phyloP scores from a whole-genome alignment of 2,797 vertebrate species.

The Botia kubotai region DNA sequence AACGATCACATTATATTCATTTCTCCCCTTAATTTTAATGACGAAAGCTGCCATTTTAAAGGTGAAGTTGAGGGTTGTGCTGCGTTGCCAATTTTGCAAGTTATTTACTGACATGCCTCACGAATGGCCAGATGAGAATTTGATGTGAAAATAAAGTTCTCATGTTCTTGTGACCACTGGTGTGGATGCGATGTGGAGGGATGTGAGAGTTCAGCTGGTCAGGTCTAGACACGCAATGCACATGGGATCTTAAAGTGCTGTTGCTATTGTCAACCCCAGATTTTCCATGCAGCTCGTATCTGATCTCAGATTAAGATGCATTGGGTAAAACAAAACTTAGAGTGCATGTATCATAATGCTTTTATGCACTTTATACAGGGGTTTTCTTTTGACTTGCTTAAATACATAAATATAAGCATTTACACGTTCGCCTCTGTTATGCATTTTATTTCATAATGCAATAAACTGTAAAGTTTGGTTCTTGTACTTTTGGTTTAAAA shows the following conservation, averaged over 20 bases:
- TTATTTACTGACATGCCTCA: constrained; percentile 53
- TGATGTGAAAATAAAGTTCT: constrained; percentile 54
- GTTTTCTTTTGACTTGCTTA: background rate
- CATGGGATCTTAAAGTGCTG: constrained; percentile 52
- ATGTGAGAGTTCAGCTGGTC: constrained; percentile 65
- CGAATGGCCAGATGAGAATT: constrained; percentile 53
- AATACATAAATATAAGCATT: background rate
- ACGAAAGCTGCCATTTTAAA: background rate
- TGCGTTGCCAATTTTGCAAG: constrained; percentile 64
- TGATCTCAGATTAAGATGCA: background rate
- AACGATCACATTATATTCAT: background rate
- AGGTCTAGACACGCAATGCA: constrained; percentile 80
- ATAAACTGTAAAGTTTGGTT: background rate
- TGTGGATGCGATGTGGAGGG: constrained; percentile 67
- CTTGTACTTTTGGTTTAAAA: background rate
- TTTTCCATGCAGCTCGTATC: background rate
- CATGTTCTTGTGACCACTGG: constrained; percentile 64
- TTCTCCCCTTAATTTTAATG: background rate
- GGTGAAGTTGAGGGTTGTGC: background rate
- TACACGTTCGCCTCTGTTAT: background rate
- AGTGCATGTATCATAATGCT: background rate
- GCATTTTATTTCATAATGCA: background rate
- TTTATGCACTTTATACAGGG: background rate
- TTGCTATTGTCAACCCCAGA: background rate
- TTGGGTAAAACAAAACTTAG: background rate